Evolutionary conservation across 2,888 invertebrate genomes (phyloP), one percentile per base, ranked within the genome.

Genomic region (Drosophila colorata): DNA sequence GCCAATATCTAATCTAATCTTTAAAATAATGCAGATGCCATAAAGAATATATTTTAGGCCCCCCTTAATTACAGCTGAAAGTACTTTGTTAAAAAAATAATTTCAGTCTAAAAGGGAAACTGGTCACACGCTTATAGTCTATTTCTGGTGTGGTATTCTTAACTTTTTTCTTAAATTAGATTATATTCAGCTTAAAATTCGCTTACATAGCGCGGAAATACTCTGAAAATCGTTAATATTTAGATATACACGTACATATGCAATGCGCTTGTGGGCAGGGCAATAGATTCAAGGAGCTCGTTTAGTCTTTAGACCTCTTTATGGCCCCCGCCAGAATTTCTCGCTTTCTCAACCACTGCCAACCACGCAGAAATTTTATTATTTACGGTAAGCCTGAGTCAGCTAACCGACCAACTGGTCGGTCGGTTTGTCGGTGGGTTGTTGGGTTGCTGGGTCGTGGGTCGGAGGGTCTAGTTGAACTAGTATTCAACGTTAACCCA

Each of bases 321-420:
- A 23, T 41, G 16, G 31, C 3, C 33, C 33, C 41, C 16, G 28
- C 43, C 35, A 11, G 9, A 20, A n/a, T 49, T 44, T 48, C 23
- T 41, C 41, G 20, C 58, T 52, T 47, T 59, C 53, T 53, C 57
- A 33, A 33, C 33, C 35, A 58, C 31, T 71, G 77, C 68, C 40
- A 49, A 51, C 58, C 57, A 71, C 48, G 77, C 69, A 77, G 58
- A 75, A 75, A 61, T 73, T 51, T 66, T 63, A 69, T 76, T 76
- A 76, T 75, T 51, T 76, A 60, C 51, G 71, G 69, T 69, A 72
- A 53, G 77, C 57, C 76, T 51, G 71, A 66, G 33, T 60, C 66
- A 72, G 57, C 68, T 53, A 67, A 49, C 41, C 44, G 44, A 59
- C 59, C 46, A 53, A 44, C 49, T 33, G 35, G 25, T 41, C 18